Percentiles rank a stretch among this genome's conserved stretches.
phyloP scores from a whole-genome alignment of 1,140 invertebrate species.

The Antheraea pernyi region DNA sequence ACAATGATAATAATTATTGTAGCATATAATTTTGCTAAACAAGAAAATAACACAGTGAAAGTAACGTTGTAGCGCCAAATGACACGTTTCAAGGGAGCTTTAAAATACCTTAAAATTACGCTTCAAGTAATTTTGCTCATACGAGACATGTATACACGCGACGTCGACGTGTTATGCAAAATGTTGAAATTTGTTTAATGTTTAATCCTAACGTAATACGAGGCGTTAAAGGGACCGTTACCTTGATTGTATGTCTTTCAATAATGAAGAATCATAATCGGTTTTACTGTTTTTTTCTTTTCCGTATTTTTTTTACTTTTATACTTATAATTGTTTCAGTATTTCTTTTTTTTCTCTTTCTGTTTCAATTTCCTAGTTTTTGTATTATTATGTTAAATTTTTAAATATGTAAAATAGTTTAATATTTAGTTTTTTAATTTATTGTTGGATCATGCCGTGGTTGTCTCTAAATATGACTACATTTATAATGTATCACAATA shows the following conservation, averaged over 20 bases:
- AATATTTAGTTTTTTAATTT: too few relatives aligned
- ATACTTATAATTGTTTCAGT: too few relatives aligned
- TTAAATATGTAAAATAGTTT: too few relatives aligned
- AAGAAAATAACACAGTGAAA: constrained; percentile 6
- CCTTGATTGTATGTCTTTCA: background rate
- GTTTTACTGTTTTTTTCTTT: background rate
- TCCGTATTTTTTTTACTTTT: background rate
- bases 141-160: background rate
- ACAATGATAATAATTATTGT: background rate
- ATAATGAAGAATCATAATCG: background rate
- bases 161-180: background rate
- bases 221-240: background rate
- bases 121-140: constrained; percentile 11
- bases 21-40: background rate
- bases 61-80: constrained; percentile 33
- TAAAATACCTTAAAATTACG: constrained; percentile 42
- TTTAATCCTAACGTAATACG: background rate
- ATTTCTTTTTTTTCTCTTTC: too few relatives aligned
- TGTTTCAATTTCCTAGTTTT: too few relatives aligned
- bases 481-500: too few relatives aligned
- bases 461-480: too few relatives aligned
- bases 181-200: background rate
- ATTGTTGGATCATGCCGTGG: too few relatives aligned
- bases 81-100: constrained; percentile 36
- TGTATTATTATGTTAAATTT: too few relatives aligned